Evolutionary conservation across 2,797 vertebrate species (phyloP).

Genomic region (Pseudomugil gertrudae): DNA sequence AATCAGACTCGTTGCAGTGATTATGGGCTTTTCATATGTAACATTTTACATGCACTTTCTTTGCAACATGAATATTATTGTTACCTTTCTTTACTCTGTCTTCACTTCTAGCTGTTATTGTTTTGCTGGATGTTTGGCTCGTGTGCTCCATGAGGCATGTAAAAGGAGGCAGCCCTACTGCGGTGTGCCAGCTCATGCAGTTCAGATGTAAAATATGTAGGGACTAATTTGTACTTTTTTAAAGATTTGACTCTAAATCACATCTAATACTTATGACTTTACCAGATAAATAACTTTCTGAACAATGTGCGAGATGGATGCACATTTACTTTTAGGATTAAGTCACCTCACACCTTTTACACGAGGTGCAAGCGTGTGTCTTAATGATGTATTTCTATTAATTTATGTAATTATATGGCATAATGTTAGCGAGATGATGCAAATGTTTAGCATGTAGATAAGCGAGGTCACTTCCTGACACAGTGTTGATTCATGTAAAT

Average conservation of each 20-base stretch:
- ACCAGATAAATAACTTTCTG: not conserved
- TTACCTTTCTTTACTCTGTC: too few species aligned
- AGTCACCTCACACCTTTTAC: constrained; percentile 6
- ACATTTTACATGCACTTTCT: too few species aligned
- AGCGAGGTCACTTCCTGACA: constrained; percentile 4
- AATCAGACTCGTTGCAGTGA: too few species aligned
- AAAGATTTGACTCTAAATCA: not conserved
- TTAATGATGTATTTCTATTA: not conserved
- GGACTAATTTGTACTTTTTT: too few species aligned
- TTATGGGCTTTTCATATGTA: too few species aligned
- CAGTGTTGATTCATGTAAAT: constrained; percentile 20
- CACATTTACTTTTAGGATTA: not conserved
- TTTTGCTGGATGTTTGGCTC: too few species aligned
- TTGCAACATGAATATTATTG: too few species aligned
- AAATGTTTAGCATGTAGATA: not conserved
- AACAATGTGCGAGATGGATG: constrained; percentile 12
- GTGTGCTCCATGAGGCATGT: too few species aligned
- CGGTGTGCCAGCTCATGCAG: too few species aligned
- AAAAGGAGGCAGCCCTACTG: too few species aligned
- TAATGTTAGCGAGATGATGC: not conserved
- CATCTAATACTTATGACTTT: not conserved
- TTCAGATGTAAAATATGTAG: too few species aligned
- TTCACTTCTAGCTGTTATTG: too few species aligned
- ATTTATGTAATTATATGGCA: constrained; percentile 14
- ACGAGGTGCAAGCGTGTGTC: not conserved